These are phyloP conservation scores for Magallana gigas DNA, from an alignment of 1,140 invertebrate genomes.

Conservation along the genomic window DNA sequence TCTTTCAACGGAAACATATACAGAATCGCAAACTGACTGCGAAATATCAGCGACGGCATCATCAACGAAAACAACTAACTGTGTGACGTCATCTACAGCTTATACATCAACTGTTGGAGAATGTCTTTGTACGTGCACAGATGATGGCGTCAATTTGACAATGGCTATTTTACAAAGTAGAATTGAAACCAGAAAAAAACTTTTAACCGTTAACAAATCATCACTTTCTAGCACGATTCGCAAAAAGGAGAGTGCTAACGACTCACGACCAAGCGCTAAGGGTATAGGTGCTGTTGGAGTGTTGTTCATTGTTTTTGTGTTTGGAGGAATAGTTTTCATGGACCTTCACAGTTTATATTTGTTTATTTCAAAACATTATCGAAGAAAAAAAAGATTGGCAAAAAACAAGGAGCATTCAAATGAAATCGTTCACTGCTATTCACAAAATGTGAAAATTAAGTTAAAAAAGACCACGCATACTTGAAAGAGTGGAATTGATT, in stretches of 20 bases:
- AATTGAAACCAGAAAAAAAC: not conserved
- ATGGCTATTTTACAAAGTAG: not conserved
- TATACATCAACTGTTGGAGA: conserved; percentile 5
- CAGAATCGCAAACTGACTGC: not conserved
- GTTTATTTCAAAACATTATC: not conserved
- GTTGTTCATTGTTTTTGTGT: not conserved
- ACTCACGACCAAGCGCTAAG: not conserved
- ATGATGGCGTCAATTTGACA: conserved; percentile 7
- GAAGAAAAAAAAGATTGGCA: not conserved
- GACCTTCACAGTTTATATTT: conserved; percentile 16
- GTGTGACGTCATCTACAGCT: not conserved
- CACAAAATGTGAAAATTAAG: no score
- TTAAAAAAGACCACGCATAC: no score
- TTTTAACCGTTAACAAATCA: not conserved
- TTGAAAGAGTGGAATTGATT: no score
- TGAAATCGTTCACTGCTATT: no score
- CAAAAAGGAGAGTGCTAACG: conserved; percentile 5
- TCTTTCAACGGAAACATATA: not conserved
- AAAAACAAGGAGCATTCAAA: not conserved
- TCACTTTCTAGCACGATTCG: not conserved
- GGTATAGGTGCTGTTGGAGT: conserved; percentile 23
- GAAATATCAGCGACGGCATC: not conserved
- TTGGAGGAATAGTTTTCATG: conserved; percentile 4
- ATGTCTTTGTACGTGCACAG: not conserved
- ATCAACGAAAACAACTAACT: not conserved